Base-by-base conservation (phyloP, 1,140 invertebrate species). In the Reticulitermes speratus region DNA sequence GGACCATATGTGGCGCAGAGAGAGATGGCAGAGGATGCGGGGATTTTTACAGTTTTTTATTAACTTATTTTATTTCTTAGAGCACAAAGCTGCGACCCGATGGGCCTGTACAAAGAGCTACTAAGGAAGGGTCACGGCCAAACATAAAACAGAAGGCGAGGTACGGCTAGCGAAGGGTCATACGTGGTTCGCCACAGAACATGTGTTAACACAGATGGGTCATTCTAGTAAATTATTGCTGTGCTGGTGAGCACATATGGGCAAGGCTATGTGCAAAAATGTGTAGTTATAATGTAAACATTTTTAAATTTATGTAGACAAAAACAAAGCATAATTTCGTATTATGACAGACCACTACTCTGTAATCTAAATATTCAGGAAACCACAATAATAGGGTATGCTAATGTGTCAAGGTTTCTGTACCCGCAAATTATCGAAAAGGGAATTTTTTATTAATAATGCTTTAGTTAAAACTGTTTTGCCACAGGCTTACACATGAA, bases 101-200 rank as follows among this genome's bases (percentile, higher is more conserved):
- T 30, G 65, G 25, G 65, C 65, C 7, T 75, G 8, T 30, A 75
- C 65, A 75, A 75, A 75, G 65, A 75, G 65, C 6, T n/a, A 75
- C 25, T 75, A 75, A 75, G 25, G 5, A n/a, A 14, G 65, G 65
- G 65, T 75, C 65, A 75, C 14, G 65, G 65, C 65, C 65, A 75
- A 30, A 75, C n/a, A 75, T 75, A 75, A 75, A 75, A 75, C 65
- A 75, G 65, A 75, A 75, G 65, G 65, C n/a, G n/a, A 75, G n/a
- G 65, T 11, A n/a, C 5, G 25, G 65, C 21, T 19, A 14, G 65
- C 2, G 65, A 12, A 30, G 59, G 59, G 59, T 65, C 59, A 65
- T 65, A 65, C n/a, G 65, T 30, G 65, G 65, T 75, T n/a, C 7
- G n/a, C 65, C 65, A 75, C 65, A 75, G 65, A 25, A 25, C 65